phyloP scores from a whole-genome alignment of 2,797 vertebrate genomes.

The Poecilia wingei region DNA sequence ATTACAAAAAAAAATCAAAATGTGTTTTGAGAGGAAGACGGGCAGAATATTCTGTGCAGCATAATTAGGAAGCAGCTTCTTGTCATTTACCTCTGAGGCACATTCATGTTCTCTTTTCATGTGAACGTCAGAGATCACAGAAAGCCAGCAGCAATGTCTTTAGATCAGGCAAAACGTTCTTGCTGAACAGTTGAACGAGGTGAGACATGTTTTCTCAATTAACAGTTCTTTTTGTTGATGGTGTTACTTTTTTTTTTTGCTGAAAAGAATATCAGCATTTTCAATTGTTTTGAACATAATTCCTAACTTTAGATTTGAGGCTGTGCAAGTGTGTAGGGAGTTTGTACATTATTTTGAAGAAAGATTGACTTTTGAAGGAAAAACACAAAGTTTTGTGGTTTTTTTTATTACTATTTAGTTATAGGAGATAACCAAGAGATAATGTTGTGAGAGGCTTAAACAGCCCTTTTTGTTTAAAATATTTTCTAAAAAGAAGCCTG shows the following conservation, averaged over 20 bases:
- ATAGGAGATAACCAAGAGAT: constrained; percentile 24
- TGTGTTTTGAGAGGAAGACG: constrained; percentile 25
- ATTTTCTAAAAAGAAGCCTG: constrained; percentile 29
- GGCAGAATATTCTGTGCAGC: constrained; percentile 20
- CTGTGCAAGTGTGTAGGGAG: no score
- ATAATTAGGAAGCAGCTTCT: constrained; percentile 55
- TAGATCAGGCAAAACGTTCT: constrained; percentile 35
- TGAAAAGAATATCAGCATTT: not conserved
- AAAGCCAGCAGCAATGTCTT: constrained; percentile 50
- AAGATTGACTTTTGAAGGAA: not conserved
- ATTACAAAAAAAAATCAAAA: not conserved
- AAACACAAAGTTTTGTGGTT: constrained; percentile 29
- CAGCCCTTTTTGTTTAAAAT: constrained; percentile 26
- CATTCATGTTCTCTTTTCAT: constrained; percentile 51
- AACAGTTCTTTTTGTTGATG: not conserved
- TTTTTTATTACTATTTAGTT: constrained; percentile 9
- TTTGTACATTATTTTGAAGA: not conserved
- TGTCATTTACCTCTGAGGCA: constrained; percentile 50
- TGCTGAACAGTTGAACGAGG: constrained; percentile 23
- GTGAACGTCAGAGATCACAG: constrained; percentile 61
- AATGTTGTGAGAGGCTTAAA: constrained; percentile 38
- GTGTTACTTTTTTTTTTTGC: not conserved
- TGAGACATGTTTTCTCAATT: constrained; percentile 52
- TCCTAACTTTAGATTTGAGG: not conserved
- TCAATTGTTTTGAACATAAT: no score